These are phyloP conservation scores for Rynchops niger DNA, from an alignment of 2,113 vertebrate genomes.

Conservation along the genomic window DNA sequence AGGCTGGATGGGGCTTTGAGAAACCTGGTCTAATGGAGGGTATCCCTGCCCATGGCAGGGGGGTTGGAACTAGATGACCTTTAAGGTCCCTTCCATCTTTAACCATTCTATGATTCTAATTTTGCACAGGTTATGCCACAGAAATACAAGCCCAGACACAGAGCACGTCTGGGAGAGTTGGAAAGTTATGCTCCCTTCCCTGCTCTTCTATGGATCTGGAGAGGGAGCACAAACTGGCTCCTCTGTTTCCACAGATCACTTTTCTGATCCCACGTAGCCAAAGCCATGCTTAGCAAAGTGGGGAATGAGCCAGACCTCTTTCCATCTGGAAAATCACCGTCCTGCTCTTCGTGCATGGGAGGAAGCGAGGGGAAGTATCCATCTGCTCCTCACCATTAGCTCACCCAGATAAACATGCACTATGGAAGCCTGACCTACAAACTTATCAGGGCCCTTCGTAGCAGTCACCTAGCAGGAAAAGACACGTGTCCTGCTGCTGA, in stretches of 20 bases:
- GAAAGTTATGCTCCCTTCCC: background rate
- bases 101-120: background rate
- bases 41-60: background rate
- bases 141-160: background rate
- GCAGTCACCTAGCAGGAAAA: background rate
- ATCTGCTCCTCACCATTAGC: background rate
- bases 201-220: background rate
- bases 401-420: background rate
- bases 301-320: background rate
- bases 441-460: background rate
- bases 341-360: background rate
- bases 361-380: background rate
- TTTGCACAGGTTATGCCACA: background rate
- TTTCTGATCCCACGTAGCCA: background rate
- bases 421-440: background rate
- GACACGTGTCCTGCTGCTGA: background rate
- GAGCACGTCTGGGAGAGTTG: rapidly evolving
- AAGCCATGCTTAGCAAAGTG: background rate
- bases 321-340: background rate
- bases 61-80: background rate
- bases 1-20: background rate
- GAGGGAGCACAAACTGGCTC: background rate
- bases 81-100: background rate
- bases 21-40: background rate
- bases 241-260: background rate